Evolutionary conservation across 1,140 invertebrate genomes (phyloP).

Genomic region (Drosophila santomea): DNA sequence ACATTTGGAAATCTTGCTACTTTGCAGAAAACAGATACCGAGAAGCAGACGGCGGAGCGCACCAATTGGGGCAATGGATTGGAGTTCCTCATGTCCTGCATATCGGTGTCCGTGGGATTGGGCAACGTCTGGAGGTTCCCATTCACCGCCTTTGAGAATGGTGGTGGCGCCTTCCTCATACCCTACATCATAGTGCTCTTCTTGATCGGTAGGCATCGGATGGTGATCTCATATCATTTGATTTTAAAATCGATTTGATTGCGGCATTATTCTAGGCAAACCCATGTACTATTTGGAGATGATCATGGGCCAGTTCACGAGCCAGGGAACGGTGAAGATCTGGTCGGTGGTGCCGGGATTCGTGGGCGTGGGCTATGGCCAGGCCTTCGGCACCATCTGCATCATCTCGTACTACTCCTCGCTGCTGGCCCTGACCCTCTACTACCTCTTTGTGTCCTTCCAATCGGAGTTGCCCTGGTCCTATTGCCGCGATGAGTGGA

Average conservation of each 20-base stretch:
- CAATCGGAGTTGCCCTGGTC: conserved; percentile 88
- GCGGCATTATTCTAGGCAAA: conserved; percentile 81
- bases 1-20: conserved; percentile 4
- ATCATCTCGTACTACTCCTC: conserved; percentile 91
- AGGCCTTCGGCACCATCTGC: conserved; percentile 89
- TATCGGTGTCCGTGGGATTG: conserved; percentile 94
- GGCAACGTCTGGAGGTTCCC: conserved; percentile 90
- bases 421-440: conserved; percentile 89
- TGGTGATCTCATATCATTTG: too few species aligned
- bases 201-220: conserved; percentile 88
- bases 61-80: conserved; percentile 93
- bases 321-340: conserved; percentile 88
- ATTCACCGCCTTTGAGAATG: conserved; percentile 93
- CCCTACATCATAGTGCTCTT: conserved; percentile 94
- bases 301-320: conserved; percentile 90
- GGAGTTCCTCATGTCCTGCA: conserved; percentile 95
- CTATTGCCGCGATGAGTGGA: conserved; percentile 87
- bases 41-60: conserved; percentile 81
- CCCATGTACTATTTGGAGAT: conserved; percentile 95
- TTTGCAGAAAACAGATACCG: conserved; percentile 51
- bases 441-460: conserved; percentile 89
- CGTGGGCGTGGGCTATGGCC: conserved; percentile 90
- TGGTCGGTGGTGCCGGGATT: conserved; percentile 86
- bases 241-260: too few species aligned
- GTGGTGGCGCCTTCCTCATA: conserved; percentile 90